These are phyloP conservation scores for Heliocidaris tuberculata DNA, from an alignment of 35 echinoderm and acorn worm genomes.

Conservation along the genomic window DNA sequence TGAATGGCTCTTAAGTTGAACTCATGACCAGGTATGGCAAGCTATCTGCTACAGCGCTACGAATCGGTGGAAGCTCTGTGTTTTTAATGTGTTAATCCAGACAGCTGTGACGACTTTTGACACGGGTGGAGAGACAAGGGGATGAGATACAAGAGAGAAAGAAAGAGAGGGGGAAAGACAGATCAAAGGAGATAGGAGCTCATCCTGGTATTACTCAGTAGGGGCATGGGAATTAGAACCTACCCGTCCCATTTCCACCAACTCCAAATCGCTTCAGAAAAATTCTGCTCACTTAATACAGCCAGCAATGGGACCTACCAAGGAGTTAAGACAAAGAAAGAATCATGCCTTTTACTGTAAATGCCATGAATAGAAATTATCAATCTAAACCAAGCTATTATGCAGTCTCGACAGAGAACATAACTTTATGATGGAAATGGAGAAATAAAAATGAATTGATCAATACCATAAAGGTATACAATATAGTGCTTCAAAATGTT, in stretches of 20 bases:
- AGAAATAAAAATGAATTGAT: neutral
- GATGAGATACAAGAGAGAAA: neutral
- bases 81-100: slow-evolving; percentile 18
- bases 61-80: neutral
- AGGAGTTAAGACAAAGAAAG: neutral
- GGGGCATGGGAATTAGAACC: neutral
- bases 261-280: neutral
- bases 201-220: neutral
- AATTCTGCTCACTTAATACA: neutral
- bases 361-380: neutral
- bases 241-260: neutral
- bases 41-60: neutral
- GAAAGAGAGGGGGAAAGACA: neutral
- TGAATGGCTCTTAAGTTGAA: neutral
- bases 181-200: neutral
- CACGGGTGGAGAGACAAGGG: neutral
- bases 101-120: neutral
- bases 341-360: neutral
- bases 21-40: neutral
- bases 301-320: neutral
- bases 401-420: neutral
- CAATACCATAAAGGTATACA: neutral
- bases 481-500: neutral
- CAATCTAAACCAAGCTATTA: neutral
- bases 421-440: neutral